Base-by-base conservation (phyloP, 37 sponge, comb jelly and placozoan genomes). In the Petrosia ficiformis region DNA sequence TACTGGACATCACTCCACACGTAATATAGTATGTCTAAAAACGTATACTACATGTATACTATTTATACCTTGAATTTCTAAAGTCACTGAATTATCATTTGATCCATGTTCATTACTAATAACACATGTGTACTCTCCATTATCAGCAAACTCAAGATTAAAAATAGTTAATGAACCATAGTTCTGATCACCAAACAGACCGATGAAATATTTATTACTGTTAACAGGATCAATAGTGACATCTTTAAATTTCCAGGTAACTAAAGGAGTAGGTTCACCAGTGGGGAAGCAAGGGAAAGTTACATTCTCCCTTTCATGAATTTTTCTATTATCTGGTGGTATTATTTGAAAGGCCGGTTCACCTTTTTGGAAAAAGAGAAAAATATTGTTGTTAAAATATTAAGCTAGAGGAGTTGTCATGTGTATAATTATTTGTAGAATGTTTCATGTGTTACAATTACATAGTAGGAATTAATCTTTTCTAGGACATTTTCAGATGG, bases 271-370 rank as follows among this genome's bases (percentile, higher is more conserved):
- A n/a, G 63, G 63, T 5, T 61, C 63, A n/a, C 63, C 63, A 61
- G 63, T 61, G 25, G 63, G 5, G 63, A 61, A 61, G n/a, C 63
- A 61, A 61, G 63, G 63, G 28, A 61, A 61, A 8, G 28, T n/a
- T 5, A 61, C 63, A 22, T 61, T n/a, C 22, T 61, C 63, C 26
- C 22, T 26, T 61, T 61, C 63, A 22, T n/a, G 63, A n/a, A n/a
- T n/a, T 26, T n/a, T 11, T n/a, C 6, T 61, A 5, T 11, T 8
- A 61, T 8, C 14, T 26, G 22, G 26, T 26, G 63, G 63, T 26
- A 11, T 5, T 26, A 22, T 61, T 11, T 6, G 5, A 61, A 61
- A 26, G 26, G 63, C 22, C 14, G 54, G 54, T 19, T 14, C 14
- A 48, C 54, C 54, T 48, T 19, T 48, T 48, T 19, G 54, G 8